Evolutionary conservation across 2,888 invertebrate species (phyloP), one percentile per base, ranked within the genome.

Genomic region (Pherbina coryleti): DNA sequence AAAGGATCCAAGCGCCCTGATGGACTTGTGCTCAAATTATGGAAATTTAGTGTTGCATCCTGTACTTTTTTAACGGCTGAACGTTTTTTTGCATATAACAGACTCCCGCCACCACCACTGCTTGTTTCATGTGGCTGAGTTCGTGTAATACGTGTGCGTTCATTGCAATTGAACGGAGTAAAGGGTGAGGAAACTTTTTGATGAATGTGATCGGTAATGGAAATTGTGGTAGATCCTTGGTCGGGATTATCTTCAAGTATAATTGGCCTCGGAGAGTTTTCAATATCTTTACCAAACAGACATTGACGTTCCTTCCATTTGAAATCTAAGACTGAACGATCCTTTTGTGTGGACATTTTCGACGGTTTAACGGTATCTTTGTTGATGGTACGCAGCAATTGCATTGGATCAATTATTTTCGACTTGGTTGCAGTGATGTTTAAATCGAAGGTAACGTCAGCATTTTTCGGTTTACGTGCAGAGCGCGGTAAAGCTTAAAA

Each of bases 1-100:
- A 89, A 81, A 2, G 88, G 82, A 67, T 89, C 89, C 57, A 89
- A 81, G 3, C 88, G 85, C 0, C 89, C 89, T 4, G 89, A 89
- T 0, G 89, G 89, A 67, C 89, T 89, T 17, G 88, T 89, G 77
- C 87, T 88, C 0, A 88, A 81, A 82, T 87, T 88, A 0, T 85
- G 82, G 5, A 87, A 84, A 79, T 89, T 86, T 2, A 87, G 66
- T 0, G 87, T 87, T 19, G 85, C 85, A 31, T 86, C 85, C 62
- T 88, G 79, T 0, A 88, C 85, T 78, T 88, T 89, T 66, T 85
- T 83, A 11, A 88, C 79, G 0, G 88, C 88, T 4, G 84, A 83
- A 7, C 82, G 81, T 60, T 84, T 86, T 55, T 84, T 85, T 3
- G 81, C 66, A 77, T 81, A 80, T 34, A 85, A 22, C 0, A 67